Percentiles rank a stretch among this genome's conserved stretches.
Conservation (phyloP, 2,888 invertebrate genomes). For the Zaprionus obscuricornis region DNA sequence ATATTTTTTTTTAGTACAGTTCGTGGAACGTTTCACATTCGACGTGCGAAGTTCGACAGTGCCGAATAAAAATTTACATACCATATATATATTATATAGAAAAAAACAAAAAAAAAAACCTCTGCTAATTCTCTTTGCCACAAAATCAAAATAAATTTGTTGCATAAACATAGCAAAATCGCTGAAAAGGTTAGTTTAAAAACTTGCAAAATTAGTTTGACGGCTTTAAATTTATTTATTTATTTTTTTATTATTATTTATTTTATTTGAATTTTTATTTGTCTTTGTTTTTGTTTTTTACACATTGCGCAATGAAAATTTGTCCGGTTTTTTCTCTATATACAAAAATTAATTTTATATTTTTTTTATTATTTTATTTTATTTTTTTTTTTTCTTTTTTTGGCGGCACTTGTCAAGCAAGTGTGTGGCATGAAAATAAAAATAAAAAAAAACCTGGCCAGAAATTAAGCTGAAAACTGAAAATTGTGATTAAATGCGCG, state of each 20-base stretch:
- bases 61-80: too few species aligned
- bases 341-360: conserved; percentile 19
- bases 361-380: conserved; percentile 2
- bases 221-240: conserved; percentile 16
- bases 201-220: conserved; percentile 9
- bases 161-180: conserved; percentile 20
- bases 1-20: conserved; percentile 42
- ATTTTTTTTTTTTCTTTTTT: conserved; percentile 16
- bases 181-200: conserved; percentile 57
- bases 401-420: conserved; percentile 59
- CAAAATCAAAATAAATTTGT: conserved; percentile 16
- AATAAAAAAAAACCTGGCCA: conserved; percentile 18
- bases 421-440: conserved; percentile 7
- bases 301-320: conserved; percentile 63
- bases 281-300: too few species aligned
- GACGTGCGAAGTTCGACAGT: conserved; percentile 25
- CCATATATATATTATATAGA: too few species aligned
- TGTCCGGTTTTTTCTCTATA: conserved; percentile 54
- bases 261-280: too few species aligned
- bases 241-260: not conserved
- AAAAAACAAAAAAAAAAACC: too few species aligned
- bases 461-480: conserved; percentile 57
- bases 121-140: too few species aligned
- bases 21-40: conserved; percentile 37
- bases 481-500: conserved; percentile 65